These are phyloP conservation scores for Drosophila erecta DNA, from an alignment of 1,140 invertebrate species.

Conservation along the genomic window DNA sequence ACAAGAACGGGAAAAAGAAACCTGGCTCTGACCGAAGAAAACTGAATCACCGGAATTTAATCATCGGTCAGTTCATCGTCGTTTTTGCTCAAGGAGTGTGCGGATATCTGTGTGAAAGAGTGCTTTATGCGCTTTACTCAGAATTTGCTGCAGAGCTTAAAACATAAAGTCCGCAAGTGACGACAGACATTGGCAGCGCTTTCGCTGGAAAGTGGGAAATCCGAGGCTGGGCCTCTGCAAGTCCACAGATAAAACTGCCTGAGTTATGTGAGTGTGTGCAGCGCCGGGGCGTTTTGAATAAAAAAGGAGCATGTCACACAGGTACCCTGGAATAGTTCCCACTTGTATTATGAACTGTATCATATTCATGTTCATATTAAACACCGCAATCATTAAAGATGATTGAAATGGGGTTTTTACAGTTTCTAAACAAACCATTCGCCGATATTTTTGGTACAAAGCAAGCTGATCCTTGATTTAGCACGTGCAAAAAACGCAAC, in stretches of 20 bases:
- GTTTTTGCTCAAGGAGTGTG: slow-evolving; percentile 6
- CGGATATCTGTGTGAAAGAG: slow-evolving; percentile 12
- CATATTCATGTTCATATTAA: no score
- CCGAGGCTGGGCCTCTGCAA: slow-evolving; percentile 20
- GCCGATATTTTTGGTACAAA: background rate
- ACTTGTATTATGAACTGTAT: background rate
- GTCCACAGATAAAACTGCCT: slow-evolving; percentile 13
- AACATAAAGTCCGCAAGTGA: slow-evolving; percentile 28
- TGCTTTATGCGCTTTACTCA: slow-evolving; percentile 57
- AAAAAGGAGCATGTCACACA: background rate
- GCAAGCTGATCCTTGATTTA: background rate
- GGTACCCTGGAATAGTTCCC: background rate
- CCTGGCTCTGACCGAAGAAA: slow-evolving; percentile 9
- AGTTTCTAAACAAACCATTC: background rate
- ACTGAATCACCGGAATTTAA: slow-evolving; percentile 75
- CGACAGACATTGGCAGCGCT: slow-evolving; percentile 7
- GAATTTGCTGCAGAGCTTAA: slow-evolving; percentile 57
- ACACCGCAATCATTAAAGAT: no score
- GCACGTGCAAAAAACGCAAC: background rate
- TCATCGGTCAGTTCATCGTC: slow-evolving; percentile 43
- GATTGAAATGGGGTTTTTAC: no score
- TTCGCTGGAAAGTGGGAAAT: slow-evolving; percentile 20
- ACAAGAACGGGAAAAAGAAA: background rate
- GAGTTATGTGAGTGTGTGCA: slow-evolving; percentile 31
- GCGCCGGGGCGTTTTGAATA: background rate